Evolutionary conservation across 2,797 vertebrate species (phyloP).

Genomic region (Enoplosus armatus): DNA sequence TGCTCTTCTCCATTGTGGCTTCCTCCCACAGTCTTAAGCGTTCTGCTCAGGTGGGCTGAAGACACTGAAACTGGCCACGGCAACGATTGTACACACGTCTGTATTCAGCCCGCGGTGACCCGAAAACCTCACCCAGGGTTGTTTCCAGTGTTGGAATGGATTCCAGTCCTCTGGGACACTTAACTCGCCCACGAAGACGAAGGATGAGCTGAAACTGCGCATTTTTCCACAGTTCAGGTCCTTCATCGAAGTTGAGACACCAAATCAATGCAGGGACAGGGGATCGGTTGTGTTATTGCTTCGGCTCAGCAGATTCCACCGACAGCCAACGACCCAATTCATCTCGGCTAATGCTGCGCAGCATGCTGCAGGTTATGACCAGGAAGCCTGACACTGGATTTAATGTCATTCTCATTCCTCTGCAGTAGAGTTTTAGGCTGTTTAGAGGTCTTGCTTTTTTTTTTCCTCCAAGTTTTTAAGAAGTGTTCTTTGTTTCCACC

Average conservation of each 20-base stretch:
- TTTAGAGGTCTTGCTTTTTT: not conserved
- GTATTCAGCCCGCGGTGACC: slow-evolving; percentile 3
- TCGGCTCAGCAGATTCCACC: slow-evolving; percentile 32
- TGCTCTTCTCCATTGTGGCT: not conserved
- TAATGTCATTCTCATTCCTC: not conserved
- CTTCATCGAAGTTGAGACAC: not conserved
- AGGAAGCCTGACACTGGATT: not conserved
- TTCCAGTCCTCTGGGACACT: not conserved
- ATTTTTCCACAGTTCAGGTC: not conserved
- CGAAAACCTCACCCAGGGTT: not conserved
- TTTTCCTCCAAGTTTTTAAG: too few relatives aligned
- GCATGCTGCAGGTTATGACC: not conserved
- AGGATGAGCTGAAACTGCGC: slow-evolving; percentile 7
- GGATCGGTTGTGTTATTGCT: not conserved
- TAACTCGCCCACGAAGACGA: not conserved
- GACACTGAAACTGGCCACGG: not conserved
- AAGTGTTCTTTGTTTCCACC: not conserved
- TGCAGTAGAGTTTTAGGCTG: not conserved
- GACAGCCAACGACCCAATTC: not conserved
- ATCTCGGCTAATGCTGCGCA: slow-evolving; percentile 13
- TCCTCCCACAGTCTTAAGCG: not conserved
- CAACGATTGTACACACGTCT: not conserved
- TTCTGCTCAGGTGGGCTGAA: not conserved
- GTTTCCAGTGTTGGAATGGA: not conserved
- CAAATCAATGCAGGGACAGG: not conserved